A percentile compares a stretch with the other conserved stretches of the same genome.
Evolutionary conservation across 2,888 invertebrate species (phyloP).

Genomic region (Zootermopsis nevadensis): DNA sequence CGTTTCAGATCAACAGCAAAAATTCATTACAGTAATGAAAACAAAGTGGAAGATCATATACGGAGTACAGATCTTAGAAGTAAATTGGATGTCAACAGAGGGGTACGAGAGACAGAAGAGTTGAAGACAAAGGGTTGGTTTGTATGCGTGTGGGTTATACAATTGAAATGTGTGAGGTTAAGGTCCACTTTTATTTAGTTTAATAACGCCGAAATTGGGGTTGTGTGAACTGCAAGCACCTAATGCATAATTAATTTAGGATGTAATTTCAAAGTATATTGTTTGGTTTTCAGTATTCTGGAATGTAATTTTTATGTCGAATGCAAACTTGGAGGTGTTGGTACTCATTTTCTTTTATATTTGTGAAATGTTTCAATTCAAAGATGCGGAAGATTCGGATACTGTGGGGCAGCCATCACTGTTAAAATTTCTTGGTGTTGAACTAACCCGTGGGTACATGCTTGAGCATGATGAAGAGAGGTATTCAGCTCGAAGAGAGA

Average conservation of each 20-base stretch:
- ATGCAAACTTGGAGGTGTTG: not conserved
- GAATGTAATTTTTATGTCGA: no score
- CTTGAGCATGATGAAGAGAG: slow-evolving; percentile 95
- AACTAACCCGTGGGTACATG: slow-evolving; percentile 91
- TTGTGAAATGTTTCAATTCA: not conserved
- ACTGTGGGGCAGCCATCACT: slow-evolving; percentile 58
- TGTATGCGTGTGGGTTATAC: slow-evolving; percentile 17
- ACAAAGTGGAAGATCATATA: slow-evolving; percentile 61
- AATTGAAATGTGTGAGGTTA: slow-evolving; percentile 16
- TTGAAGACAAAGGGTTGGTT: slow-evolving; percentile 48
- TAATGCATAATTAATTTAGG: no score
- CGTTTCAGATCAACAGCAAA: slow-evolving; percentile 64
- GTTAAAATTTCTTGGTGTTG: slow-evolving; percentile 79
- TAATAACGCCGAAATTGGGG: no score
- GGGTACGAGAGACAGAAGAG: slow-evolving; percentile 31
- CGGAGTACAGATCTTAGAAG: slow-evolving; percentile 56
- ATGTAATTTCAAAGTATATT: no score
- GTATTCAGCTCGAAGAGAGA: slow-evolving; percentile 92
- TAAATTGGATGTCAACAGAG: slow-evolving; percentile 54
- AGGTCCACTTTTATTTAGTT: not conserved
- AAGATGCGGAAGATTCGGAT: not conserved
- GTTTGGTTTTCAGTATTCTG: no score
- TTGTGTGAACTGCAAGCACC: no score
- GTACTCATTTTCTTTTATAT: not conserved
- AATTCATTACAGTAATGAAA: slow-evolving; percentile 61